phyloP scores from a whole-genome alignment of 2,797 vertebrate genomes.

The Myoxocephalus aenaeus region DNA sequence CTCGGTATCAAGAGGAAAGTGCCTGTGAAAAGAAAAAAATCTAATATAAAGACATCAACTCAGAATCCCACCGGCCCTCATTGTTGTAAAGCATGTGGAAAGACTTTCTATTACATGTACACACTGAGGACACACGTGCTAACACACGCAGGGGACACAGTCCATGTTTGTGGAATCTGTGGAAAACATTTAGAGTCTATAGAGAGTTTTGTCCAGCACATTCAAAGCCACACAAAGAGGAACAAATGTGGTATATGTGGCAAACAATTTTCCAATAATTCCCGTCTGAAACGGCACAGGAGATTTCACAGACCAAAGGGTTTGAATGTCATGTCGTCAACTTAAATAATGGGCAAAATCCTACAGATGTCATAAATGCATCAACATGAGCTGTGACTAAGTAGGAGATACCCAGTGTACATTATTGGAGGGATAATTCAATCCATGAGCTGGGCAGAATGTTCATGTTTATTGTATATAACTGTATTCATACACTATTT shows the following conservation, averaged over 20 bases:
- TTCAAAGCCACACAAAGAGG: slow-evolving; percentile 28
- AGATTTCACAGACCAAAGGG: slow-evolving; percentile 32
- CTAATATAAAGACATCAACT: slow-evolving; percentile 13
- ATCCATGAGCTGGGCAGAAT: neutral
- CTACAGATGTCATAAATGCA: neutral
- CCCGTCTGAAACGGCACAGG: slow-evolving; percentile 20
- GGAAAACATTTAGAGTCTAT: slow-evolving; percentile 21
- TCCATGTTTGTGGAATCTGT: slow-evolving; percentile 50
- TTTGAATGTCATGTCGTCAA: slow-evolving; percentile 13
- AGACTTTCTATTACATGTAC: slow-evolving; percentile 46
- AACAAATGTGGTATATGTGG: slow-evolving; percentile 41
- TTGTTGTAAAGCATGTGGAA: slow-evolving; percentile 44
- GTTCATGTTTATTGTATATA: neutral
- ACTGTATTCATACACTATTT: neutral
- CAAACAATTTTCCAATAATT: slow-evolving; percentile 38
- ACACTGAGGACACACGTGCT: slow-evolving; percentile 39
- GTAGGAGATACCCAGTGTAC: neutral
- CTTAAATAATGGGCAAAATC: neutral
- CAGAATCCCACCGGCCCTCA: slow-evolving; percentile 3
- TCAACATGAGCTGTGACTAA: neutral
- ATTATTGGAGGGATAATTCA: neutral
- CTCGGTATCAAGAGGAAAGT: slow-evolving; percentile 6
- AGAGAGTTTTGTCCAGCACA: slow-evolving; percentile 39
- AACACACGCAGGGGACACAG: slow-evolving; percentile 35
- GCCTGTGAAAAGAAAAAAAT: neutral